These are phyloP conservation scores for Zapus hudsonius DNA, from an alignment of 2,113 vertebrate genomes.

Conservation along the genomic window DNA sequence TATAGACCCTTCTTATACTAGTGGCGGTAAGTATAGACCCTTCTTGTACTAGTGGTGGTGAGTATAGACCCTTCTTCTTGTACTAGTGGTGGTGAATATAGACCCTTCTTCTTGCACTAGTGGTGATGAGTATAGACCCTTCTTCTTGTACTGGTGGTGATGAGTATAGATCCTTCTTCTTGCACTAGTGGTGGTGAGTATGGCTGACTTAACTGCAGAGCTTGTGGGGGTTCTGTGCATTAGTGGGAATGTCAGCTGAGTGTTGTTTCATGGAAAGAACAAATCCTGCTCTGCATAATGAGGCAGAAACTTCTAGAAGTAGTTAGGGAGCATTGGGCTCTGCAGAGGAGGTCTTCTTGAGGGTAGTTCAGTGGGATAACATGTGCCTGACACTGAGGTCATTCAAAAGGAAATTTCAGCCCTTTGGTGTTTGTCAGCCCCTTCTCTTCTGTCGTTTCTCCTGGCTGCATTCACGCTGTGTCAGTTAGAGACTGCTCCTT, in stretches of 20 bases:
- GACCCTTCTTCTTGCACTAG: too few species aligned
- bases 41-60: too few species aligned
- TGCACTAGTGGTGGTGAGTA: constrained; percentile 96
- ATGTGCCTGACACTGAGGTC: neutral
- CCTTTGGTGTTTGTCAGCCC: neutral
- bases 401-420: neutral
- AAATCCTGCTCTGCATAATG: neutral
- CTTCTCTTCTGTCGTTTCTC: neutral
- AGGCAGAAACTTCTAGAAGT: neutral
- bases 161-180: constrained; percentile 98
- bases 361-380: neutral
- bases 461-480: neutral
- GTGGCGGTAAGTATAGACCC: too few species aligned
- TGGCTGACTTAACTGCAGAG: neutral
- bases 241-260: neutral
- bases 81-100: too few species aligned
- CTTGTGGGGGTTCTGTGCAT: neutral
- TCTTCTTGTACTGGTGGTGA: too few species aligned
- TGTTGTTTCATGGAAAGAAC: neutral
- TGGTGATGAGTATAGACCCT: too few species aligned
- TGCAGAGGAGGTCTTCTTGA: neutral
- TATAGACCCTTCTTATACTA: too few species aligned
- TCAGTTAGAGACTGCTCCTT: neutral
- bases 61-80: too few species aligned
- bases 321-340: neutral